These are phyloP conservation scores for Gonioctena quinquepunctata DNA, from an alignment of 1,140 invertebrate genomes.

Conservation along the genomic window DNA sequence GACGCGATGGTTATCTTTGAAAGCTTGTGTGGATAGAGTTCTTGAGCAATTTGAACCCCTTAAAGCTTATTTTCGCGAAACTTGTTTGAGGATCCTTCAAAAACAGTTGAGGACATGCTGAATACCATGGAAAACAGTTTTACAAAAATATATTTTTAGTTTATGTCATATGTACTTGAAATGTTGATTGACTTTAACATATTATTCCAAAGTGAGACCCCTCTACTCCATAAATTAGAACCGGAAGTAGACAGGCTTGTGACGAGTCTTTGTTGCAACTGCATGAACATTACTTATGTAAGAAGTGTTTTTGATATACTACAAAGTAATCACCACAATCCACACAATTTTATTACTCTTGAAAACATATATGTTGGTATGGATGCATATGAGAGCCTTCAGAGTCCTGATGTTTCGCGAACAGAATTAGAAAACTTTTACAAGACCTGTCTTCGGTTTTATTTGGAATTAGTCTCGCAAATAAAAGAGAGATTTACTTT, in stretches of 20 bases:
- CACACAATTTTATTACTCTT: background rate
- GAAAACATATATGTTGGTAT: background rate
- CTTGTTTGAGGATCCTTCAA: constrained; percentile 48
- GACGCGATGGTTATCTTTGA: background rate
- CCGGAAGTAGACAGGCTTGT: constrained; percentile 30
- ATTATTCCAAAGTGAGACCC: constrained; percentile 46
- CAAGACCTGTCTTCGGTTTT: no score
- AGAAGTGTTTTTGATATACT: no score
- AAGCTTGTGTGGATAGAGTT: background rate
- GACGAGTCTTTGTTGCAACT: constrained; percentile 6
- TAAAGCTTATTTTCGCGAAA: constrained; percentile 45
- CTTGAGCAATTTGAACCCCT: constrained; percentile 37
- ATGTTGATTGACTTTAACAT: constrained; percentile 45
- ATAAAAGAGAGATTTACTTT: no score
- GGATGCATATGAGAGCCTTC: no score
- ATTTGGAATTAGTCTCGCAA: no score
- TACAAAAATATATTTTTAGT: constrained; percentile 45
- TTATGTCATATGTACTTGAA: constrained; percentile 42
- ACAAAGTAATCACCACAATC: background rate
- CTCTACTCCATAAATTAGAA: constrained; percentile 43
- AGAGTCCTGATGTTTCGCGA: no score
- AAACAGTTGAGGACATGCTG: constrained; percentile 48
- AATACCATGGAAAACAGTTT: constrained; percentile 46
- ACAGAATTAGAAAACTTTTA: no score
- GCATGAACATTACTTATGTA: no score